Base-by-base conservation (phyloP, 2,113 vertebrate genomes). In the Otolemur garnettii region DNA sequence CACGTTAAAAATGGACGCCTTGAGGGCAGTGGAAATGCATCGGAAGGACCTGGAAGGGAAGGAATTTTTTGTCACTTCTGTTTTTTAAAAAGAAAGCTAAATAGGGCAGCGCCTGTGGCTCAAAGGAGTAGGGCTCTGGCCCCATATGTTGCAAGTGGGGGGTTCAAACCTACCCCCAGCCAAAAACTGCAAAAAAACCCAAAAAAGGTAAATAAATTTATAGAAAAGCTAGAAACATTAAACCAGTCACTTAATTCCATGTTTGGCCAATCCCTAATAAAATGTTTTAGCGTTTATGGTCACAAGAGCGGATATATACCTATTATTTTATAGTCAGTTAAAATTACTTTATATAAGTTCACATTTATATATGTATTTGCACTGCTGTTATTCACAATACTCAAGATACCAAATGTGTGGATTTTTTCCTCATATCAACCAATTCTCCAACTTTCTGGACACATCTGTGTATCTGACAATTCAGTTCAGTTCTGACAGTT, bases 271-370 rank as follows among this genome's bases (percentile, higher is more conserved):
- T 60, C 21, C 22, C 26, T 80, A 53, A 28, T 60, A 71, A 96
- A 26, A 0, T 75, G 50, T 62, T 45, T 93, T n/a, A 90, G 38
- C 55, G 15, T 69, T 92, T 68, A 53, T 35, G 22, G 17, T 90
- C 53, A 2, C 28, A 84, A 92, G n/a, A 72, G 12, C 78, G 15
- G 0, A 64, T 28, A 62, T 24, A 91, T 1, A 6, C 11, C 14
- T 81, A 82, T 78, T 53, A 71, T 77, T 87, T 83, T 55, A 69
- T 21, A 9, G 38, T 79, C 64, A 71, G 64, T 75, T 83, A 78
- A 88, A 93, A 68, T 59, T 33, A 84, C 55, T 93, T 93, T 71
- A 60, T 55, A 50, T 14, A 88, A 74, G 80, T 75, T 66, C 74
- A 78, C 50, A 71, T 42, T 50, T 69, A 4, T 45, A 0, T 59